Percentiles rank a stretch among this genome's conserved stretches.
These are phyloP conservation scores for Indicator indicator DNA, from an alignment of 2,113 vertebrate genomes.

Conservation along the genomic window DNA sequence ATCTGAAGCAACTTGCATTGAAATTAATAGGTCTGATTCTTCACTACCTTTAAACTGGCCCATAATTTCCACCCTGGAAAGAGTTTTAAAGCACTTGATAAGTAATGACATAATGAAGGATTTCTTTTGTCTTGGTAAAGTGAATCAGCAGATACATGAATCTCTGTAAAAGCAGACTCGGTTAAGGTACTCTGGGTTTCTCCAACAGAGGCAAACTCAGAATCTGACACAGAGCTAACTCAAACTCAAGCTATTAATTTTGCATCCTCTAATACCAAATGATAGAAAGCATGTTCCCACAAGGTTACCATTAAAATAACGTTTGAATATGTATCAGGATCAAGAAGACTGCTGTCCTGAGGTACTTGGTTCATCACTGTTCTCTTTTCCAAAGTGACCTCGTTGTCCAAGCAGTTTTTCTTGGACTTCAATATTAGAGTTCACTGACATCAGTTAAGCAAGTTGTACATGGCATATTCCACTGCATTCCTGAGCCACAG, in stretches of 20 bases:
- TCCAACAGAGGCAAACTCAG: neutral
- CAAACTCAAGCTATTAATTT: neutral
- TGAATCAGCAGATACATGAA: neutral
- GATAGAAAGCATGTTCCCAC: neutral
- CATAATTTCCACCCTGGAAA: neutral
- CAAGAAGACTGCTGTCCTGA: neutral
- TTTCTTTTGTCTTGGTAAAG: neutral
- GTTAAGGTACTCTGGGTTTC: neutral
- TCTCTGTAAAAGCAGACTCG: neutral
- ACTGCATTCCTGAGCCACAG: neutral
- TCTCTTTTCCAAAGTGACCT: neutral
- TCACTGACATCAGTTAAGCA: neutral
- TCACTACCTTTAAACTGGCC: neutral
- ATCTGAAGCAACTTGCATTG: neutral
- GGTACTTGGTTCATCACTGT: neutral
- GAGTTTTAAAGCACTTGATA: neutral
- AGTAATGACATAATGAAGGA: neutral
- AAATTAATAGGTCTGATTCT: neutral
- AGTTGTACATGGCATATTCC: neutral
- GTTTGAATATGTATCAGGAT: neutral
- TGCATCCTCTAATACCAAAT: neutral
- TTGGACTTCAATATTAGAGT: neutral
- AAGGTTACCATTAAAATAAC: neutral
- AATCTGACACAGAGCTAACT: neutral
- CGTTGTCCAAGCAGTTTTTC: neutral